Conservation (phyloP, 2,113 vertebrate genomes). For the Empidonax traillii region DNA sequence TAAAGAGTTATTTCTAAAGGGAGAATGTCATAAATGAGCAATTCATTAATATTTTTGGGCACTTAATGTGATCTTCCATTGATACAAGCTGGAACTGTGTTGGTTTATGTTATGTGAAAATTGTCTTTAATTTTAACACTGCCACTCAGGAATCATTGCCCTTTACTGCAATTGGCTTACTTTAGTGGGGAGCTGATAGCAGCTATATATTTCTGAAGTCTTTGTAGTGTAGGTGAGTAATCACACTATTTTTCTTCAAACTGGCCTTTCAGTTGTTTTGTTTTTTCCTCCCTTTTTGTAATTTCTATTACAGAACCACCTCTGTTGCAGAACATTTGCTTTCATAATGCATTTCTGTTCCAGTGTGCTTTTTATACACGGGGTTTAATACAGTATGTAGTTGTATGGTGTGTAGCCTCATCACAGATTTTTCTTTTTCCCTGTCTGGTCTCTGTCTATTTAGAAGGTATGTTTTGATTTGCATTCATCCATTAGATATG, state of each 20-base stretch:
- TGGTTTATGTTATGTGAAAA: background rate
- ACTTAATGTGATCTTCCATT: background rate
- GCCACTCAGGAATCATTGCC: background rate
- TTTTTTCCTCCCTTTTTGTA: background rate
- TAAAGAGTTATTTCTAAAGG: background rate
- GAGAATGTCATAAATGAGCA: background rate
- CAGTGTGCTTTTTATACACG: background rate
- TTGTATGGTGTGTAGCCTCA: background rate
- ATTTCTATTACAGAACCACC: background rate
- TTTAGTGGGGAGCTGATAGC: background rate
- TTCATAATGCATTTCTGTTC: background rate
- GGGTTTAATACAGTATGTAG: background rate
- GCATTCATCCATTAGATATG: background rate
- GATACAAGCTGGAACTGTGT: background rate
- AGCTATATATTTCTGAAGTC: background rate
- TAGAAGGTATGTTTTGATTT: background rate
- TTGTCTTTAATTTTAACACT: background rate
- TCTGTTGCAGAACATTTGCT: background rate
- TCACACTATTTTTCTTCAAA: background rate
- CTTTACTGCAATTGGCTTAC: background rate
- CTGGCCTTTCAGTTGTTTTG: background rate
- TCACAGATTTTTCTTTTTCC: background rate
- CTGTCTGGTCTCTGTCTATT: background rate
- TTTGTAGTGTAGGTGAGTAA: background rate
- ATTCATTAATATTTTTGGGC: background rate